phyloP scores from a whole-genome alignment of 2,888 invertebrate genomes.

The Microplitis deprimator region DNA sequence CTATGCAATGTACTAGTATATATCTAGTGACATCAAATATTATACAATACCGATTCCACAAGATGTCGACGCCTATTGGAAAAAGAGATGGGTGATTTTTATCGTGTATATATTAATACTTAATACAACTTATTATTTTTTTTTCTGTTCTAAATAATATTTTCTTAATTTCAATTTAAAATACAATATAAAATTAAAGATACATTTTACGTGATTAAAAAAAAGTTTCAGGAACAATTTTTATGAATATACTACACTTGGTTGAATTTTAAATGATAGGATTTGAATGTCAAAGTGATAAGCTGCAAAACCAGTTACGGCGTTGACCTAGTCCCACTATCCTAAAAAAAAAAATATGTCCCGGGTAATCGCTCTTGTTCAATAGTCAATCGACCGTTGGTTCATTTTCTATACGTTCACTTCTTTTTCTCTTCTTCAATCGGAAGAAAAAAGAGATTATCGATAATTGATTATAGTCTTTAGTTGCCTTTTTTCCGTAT shows the following conservation, averaged over 20 bases:
- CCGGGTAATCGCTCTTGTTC: constrained; percentile 37
- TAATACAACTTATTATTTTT: too few species aligned
- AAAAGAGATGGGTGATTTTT: too few species aligned
- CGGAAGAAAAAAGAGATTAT: constrained; percentile 37
- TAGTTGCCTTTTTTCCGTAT: constrained; percentile 6
- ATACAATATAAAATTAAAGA: too few species aligned
- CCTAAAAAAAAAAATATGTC: constrained; percentile 53
- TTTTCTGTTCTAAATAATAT: too few species aligned
- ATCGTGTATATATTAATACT: too few species aligned
- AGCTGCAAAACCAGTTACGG: constrained; percentile 55
- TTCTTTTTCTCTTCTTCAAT: constrained; percentile 30
- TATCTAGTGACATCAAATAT: too few species aligned
- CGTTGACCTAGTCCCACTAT: constrained; percentile 63
- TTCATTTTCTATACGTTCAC: constrained; percentile 8
- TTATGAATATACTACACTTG: constrained; percentile 27
- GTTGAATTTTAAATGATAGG: constrained; percentile 46
- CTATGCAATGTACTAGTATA: too few species aligned
- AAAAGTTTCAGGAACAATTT: not conserved
- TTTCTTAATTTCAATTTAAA: too few species aligned
- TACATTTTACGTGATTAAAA: not conserved
- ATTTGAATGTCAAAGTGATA: constrained; percentile 59
- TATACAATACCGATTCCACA: too few species aligned
- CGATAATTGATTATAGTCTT: constrained; percentile 41
- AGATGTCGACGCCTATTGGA: too few species aligned
- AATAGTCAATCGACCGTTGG: constrained; percentile 36